Evolutionary conservation across 2,888 invertebrate genomes (phyloP), one percentile per base, ranked within the genome.

Genomic region (Eupithecia tripunctaria): DNA sequence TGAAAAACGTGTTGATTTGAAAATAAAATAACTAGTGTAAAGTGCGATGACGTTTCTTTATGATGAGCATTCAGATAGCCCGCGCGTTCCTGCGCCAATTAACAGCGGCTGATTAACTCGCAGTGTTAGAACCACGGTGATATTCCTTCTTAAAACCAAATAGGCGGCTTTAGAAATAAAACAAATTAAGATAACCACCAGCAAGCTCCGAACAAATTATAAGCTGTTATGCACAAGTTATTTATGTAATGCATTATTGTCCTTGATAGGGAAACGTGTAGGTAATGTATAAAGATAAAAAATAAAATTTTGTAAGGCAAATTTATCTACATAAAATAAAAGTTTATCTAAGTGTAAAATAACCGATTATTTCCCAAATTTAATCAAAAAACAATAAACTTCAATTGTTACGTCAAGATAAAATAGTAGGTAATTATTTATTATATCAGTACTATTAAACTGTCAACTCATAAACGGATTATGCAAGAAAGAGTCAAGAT

Each of bases 1-100:
- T 81, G 78, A 82, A 82, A 81, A 80, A 78, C 78, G 80, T 80
- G 80, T 76, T 73, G 78, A 77, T 80, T 80, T 78, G 63, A 80
- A 77, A 77, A 78, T 78, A 74, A 78, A 78, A 76, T 75, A 72
- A 73, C 71, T 68, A 76, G 68, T 72, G 60, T 60, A 68, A 73
- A 78, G 60, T 38, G 67, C 76, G 70, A 76, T 75, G 76, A 79
- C 79, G 68, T 70, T 75, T 76, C 76, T 74, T 75, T 74, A 70
- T 69, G 74, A 76, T 75, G 73, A 70, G 71, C 70, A 60, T 74
- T 64, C 59, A 74, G 77, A 76, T 79, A 77, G 67, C 38, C 43
- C 67, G 70, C 51, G 72, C 67, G 56, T 25, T 27, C 73, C 72
- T 66, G 69, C 67, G 64, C 74, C 78, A 76, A 78, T 78, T 78